Evolutionary conservation across 2,797 vertebrate species (phyloP).

Genomic region (Momotus momota): DNA sequence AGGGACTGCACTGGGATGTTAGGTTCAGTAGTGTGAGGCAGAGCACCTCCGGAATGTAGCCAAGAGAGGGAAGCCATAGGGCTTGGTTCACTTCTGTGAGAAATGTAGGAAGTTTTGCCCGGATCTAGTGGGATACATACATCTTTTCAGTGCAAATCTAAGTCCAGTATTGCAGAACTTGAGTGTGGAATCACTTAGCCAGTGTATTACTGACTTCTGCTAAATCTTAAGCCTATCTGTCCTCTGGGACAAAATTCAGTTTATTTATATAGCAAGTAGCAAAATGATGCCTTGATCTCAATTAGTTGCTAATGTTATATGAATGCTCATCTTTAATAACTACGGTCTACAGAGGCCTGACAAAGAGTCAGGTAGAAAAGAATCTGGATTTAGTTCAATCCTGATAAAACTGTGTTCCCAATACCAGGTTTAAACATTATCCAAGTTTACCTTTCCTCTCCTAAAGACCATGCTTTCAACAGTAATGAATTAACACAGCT

Average conservation of each 20-base stretch:
- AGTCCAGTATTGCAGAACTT: neutral
- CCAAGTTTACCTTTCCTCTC: neutral
- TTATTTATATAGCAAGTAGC: neutral
- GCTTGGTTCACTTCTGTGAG: neutral
- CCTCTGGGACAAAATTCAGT: neutral
- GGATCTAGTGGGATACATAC: neutral
- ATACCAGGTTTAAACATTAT: neutral
- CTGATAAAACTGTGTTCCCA: neutral
- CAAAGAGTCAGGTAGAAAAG: neutral
- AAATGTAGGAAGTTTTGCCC: neutral
- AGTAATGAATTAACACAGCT: constrained; percentile 19
- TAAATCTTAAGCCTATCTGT: constrained; percentile 4
- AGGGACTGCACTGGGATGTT: neutral
- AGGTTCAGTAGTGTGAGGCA: neutral
- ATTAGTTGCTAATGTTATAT: constrained; percentile 1
- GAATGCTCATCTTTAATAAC: constrained; percentile 7
- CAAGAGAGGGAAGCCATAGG: neutral
- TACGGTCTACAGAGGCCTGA: neutral
- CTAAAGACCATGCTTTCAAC: neutral
- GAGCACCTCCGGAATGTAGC: neutral
- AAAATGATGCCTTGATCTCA: constrained; percentile 40
- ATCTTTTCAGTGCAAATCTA: neutral
- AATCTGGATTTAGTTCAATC: constrained; percentile 2
- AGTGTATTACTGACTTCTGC: neutral
- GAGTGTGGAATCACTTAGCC: neutral